Percentiles rank a stretch among this genome's conserved stretches.
Conservation (phyloP, 2,113 vertebrate species). For the Electrona antarctica region DNA sequence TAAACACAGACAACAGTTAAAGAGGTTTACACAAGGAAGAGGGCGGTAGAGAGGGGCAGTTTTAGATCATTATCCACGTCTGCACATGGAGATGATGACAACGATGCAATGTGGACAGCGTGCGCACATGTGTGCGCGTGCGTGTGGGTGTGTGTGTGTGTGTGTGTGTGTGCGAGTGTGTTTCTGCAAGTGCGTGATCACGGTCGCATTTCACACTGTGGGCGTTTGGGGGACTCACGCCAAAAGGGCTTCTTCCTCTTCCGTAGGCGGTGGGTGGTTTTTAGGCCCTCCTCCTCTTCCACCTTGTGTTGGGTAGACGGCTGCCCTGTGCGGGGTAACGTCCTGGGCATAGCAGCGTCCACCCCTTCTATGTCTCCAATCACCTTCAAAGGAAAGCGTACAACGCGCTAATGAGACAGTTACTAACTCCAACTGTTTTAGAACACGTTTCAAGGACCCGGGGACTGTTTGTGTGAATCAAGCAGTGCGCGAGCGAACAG, state of each 20-base stretch:
- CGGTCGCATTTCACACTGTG: background rate
- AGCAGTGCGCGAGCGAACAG: background rate
- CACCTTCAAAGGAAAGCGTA: conserved; percentile 73
- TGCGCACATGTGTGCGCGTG: too few relatives aligned
- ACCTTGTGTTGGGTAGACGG: conserved; percentile 29
- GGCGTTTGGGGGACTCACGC: conserved; percentile 69
- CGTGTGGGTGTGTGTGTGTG: too few relatives aligned
- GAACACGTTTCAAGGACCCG: background rate
- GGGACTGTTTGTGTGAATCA: conserved; percentile 27
- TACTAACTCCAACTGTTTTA: conserved; percentile 31
- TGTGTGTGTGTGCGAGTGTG: too few relatives aligned
- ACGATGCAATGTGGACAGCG: too few relatives aligned
- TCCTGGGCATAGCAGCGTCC: conserved; percentile 33
- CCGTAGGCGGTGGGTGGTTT: conserved; percentile 45
- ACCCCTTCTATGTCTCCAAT: conserved; percentile 76
- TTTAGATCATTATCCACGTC: too few relatives aligned
- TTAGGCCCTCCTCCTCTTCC: conserved; percentile 25
- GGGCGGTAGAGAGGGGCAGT: background rate
- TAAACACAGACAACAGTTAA: conserved; percentile 30
- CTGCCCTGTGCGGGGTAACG: conserved; percentile 45
- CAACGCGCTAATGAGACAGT: conserved; percentile 1
- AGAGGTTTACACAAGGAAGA: conserved; percentile 17
- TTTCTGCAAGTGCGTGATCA: too few relatives aligned
- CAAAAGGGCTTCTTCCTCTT: conserved; percentile 74
- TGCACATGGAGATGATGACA: too few relatives aligned